phyloP scores from a whole-genome alignment of 2,888 invertebrate species.

The Falcaria lacertinaria region DNA sequence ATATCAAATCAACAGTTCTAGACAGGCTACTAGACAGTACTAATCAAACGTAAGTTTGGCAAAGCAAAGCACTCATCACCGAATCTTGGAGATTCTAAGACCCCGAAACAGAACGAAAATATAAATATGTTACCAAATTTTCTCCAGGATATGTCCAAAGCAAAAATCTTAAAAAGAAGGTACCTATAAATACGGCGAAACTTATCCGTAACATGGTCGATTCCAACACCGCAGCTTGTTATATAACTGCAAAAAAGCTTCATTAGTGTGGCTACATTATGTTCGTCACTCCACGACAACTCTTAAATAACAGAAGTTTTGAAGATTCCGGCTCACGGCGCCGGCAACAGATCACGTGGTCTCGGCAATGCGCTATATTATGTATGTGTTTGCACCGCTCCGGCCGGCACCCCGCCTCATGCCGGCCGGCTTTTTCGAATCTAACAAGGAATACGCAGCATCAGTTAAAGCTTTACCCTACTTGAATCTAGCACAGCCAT shows the following conservation, averaged over 20 bases:
- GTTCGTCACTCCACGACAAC: background rate
- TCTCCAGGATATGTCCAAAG: no score
- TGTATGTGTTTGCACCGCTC: slow-evolving; percentile 30
- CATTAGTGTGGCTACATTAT: background rate
- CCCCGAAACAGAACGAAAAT: no score
- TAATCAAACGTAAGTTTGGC: no score
- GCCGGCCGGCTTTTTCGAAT: slow-evolving; percentile 31
- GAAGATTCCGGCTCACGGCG: slow-evolving; percentile 1
- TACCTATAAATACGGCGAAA: background rate
- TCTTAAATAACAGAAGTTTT: background rate
- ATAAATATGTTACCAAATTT: no score
- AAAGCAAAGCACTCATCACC: no score
- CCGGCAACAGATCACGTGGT: slow-evolving; percentile 43
- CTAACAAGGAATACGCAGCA: slow-evolving; percentile 14
- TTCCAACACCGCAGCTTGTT: background rate
- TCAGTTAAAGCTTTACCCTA: background rate
- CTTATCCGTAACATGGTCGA: background rate
- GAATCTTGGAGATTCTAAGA: no score
- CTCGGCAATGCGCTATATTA: slow-evolving; percentile 22
- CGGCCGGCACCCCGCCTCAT: slow-evolving; percentile 20
- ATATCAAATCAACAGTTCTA: slow-evolving; percentile 58
- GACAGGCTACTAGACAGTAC: no score
- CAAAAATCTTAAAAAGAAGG: slow-evolving; percentile 1
- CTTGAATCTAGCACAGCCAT: background rate
- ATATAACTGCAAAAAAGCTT: background rate